These are phyloP conservation scores for Parambassis ranga DNA, from an alignment of 2,797 vertebrate genomes.

Conservation along the genomic window DNA sequence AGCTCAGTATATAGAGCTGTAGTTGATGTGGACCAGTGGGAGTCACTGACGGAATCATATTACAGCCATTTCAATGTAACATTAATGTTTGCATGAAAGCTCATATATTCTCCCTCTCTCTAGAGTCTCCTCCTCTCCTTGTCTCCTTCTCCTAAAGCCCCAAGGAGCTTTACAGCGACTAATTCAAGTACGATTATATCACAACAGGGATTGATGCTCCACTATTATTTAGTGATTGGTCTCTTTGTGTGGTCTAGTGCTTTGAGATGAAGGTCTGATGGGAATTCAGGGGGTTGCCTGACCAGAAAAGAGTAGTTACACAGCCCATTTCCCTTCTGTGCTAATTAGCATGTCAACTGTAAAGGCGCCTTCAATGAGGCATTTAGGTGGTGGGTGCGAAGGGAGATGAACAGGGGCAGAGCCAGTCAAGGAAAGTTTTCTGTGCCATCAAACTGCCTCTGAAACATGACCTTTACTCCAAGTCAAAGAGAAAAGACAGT, in stretches of 20 bases:
- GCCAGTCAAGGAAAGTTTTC: conserved; percentile 27
- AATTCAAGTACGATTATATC: conserved; percentile 21
- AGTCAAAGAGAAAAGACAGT: neutral
- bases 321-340: conserved; percentile 62
- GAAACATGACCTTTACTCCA: conserved; percentile 46
- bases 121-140: neutral
- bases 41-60: conserved; percentile 40
- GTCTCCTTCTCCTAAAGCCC: neutral
- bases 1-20: too few relatives aligned
- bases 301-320: conserved; percentile 67
- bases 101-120: conserved; percentile 1
- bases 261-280: conserved; percentile 29
- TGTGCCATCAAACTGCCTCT: conserved; percentile 40
- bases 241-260: conserved; percentile 40
- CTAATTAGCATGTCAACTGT: conserved; percentile 77
- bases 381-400: conserved; percentile 19
- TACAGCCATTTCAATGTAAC: conserved; percentile 20
- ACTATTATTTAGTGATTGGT: conserved; percentile 47
- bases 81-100: conserved; percentile 19
- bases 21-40: conserved; percentile 11
- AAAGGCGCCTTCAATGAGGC: conserved; percentile 62
- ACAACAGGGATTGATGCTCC: conserved; percentile 41
- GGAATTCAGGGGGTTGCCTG: conserved; percentile 44
- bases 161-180: conserved; percentile 14
- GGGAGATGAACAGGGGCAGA: conserved; percentile 1